Evolutionary conservation across 2,797 vertebrate species (phyloP).

Genomic region (Bradypodion pumilum): DNA sequence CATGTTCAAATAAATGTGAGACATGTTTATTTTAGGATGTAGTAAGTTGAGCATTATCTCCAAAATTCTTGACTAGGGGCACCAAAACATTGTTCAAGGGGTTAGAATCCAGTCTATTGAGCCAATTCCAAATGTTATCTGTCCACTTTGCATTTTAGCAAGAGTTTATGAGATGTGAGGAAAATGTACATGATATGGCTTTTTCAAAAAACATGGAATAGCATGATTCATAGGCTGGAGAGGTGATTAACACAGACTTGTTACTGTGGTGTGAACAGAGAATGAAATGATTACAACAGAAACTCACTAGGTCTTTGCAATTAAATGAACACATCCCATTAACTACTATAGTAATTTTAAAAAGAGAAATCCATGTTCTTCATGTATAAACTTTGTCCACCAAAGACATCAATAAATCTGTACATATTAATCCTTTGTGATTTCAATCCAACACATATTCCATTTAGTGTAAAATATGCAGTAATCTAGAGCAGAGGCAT

Average conservation of each 20-base stretch:
- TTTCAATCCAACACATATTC: neutral
- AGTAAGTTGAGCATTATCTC: neutral
- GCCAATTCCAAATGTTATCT: neutral
- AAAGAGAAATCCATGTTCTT: slow-evolving; percentile 5
- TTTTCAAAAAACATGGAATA: neutral
- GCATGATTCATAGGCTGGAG: neutral
- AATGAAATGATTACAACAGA: neutral
- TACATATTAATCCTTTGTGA: neutral
- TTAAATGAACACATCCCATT: neutral
- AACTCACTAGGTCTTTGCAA: neutral
- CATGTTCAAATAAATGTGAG: neutral
- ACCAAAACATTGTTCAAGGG: neutral
- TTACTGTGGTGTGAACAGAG: neutral
- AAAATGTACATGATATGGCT: neutral
- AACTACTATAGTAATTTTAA: neutral
- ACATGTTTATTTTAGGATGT: neutral
- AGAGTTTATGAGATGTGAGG: neutral
- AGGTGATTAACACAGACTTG: neutral
- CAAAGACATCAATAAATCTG: neutral
- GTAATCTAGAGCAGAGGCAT: neutral
- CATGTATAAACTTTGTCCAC: neutral
- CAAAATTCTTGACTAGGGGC: neutral
- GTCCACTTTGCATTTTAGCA: neutral
- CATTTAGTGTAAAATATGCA: neutral
- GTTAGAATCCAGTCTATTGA: neutral